A percentile compares a stretch with the other conserved stretches of the same genome.
phyloP scores from a whole-genome alignment of 2,888 invertebrate species.

The Erebia aethiops region DNA sequence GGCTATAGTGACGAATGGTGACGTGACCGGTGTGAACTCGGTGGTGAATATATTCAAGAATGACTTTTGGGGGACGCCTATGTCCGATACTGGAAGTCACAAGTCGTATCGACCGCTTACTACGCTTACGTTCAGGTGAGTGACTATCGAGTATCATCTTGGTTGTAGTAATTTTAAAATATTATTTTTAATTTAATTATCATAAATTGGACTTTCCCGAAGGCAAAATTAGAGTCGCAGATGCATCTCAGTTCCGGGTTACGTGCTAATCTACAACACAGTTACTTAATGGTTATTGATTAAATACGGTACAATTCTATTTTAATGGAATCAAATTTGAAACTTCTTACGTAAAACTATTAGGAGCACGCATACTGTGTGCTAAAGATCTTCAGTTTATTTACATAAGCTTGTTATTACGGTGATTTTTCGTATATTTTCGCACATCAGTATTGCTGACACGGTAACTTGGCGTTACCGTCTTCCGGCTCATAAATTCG shows the following conservation, averaged over 20 bases:
- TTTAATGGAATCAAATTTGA: too few relatives aligned
- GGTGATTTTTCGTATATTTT: conserved; percentile 2
- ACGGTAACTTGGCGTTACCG: conserved; percentile 11
- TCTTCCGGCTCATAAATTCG: conserved; percentile 19
- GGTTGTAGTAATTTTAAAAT: too few relatives aligned
- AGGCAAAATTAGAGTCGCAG: too few relatives aligned
- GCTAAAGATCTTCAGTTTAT: background rate
- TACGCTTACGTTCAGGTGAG: conserved; percentile 92
- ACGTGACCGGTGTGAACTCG: conserved; percentile 87
- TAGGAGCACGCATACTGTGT: background rate
- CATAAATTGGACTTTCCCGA: too few relatives aligned
- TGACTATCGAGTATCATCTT: conserved; percentile 31
- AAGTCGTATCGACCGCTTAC: conserved; percentile 94
- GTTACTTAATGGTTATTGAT: too few relatives aligned
- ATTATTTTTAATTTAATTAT: too few relatives aligned
- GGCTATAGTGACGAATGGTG: conserved; percentile 91
- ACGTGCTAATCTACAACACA: too few relatives aligned
- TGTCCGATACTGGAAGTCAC: conserved; percentile 91
- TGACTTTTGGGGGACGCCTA: conserved; percentile 96
- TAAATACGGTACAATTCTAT: too few relatives aligned
- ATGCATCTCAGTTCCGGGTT: too few relatives aligned
- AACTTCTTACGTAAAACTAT: too few relatives aligned
- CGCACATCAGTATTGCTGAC: conserved; percentile 26
- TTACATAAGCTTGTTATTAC: conserved; percentile 1
- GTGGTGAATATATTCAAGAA: conserved; percentile 86